These are phyloP conservation scores for Parazoanthus atlanticus DNA, from an alignment of 92 coral and sea anemone species.

Conservation along the genomic window DNA sequence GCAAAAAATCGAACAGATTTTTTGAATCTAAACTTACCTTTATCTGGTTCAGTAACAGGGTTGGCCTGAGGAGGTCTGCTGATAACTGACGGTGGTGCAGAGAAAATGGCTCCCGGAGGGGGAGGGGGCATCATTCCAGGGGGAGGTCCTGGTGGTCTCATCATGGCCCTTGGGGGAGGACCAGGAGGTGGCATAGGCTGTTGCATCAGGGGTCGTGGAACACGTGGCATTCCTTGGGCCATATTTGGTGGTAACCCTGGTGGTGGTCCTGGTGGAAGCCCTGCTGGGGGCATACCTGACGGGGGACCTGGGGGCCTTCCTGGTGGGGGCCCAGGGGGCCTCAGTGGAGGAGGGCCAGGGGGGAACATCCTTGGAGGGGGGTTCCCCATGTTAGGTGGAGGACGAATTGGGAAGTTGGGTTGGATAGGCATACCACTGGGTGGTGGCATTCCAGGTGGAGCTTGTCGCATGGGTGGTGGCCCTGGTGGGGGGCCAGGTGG, in stretches of 20 bases:
- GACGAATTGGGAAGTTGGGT: constrained; percentile 90
- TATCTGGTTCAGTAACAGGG: constrained; percentile 59
- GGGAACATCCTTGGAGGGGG: constrained; percentile 91
- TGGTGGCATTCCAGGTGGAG: constrained; percentile 73
- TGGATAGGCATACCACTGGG: constrained; percentile 71
- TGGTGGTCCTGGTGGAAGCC: constrained; percentile 92
- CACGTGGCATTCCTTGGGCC: constrained; percentile 79
- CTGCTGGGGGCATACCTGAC: constrained; percentile 86
- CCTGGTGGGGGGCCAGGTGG: constrained; percentile 87
- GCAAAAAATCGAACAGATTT: background rate
- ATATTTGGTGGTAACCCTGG: constrained; percentile 90
- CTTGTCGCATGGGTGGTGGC: constrained; percentile 81
- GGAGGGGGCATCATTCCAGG: constrained; percentile 84
- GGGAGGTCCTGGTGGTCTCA: constrained; percentile 89
- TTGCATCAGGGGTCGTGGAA: constrained; percentile 87
- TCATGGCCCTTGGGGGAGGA: constrained; percentile 82
- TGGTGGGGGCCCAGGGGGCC: constrained; percentile 71
- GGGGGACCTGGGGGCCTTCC: constrained; percentile 83
- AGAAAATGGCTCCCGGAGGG: constrained; percentile 93
- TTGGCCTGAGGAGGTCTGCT: constrained; percentile 88
- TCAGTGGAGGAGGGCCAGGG: constrained; percentile 98
- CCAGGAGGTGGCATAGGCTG: constrained; percentile 85
- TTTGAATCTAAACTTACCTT: constrained; percentile 38
- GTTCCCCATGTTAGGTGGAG: constrained; percentile 80
- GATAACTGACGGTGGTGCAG: constrained; percentile 97